Conservation (phyloP, 2,888 invertebrate genomes). For the Spialia ferax region DNA sequence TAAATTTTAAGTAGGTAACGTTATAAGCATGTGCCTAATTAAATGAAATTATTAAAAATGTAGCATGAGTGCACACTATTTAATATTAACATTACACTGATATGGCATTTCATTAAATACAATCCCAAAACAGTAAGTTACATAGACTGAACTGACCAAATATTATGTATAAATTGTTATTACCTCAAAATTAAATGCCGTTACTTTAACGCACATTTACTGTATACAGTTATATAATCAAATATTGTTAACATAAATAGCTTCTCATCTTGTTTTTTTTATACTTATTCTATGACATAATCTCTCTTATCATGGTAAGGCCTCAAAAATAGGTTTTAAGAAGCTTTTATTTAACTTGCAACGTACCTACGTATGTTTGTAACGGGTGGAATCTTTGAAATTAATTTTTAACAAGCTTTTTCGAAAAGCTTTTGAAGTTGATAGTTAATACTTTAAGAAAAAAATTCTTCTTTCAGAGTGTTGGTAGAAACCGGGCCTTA, state of each 20-base stretch:
- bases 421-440: too few species aligned
- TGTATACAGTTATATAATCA: background rate
- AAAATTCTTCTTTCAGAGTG: too few species aligned
- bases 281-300: background rate
- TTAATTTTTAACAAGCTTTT: too few species aligned
- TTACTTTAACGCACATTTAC: background rate
- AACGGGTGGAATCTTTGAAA: background rate
- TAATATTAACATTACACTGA: constrained; percentile 1
- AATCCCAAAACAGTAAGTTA: background rate
- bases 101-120: background rate
- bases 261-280: too few species aligned
- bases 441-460: too few species aligned
- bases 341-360: too few species aligned
- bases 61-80: background rate
- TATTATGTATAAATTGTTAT: background rate
- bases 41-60: background rate
- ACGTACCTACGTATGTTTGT: background rate
- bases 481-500: too few species aligned
- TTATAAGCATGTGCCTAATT: too few species aligned
- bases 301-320: constrained; percentile 5
- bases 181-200: too few species aligned
- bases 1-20: too few species aligned
- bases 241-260: background rate
- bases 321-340: background rate
- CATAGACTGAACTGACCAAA: background rate